Conservation (phyloP, 2,888 invertebrate species). For the Eupsilia transversa region DNA sequence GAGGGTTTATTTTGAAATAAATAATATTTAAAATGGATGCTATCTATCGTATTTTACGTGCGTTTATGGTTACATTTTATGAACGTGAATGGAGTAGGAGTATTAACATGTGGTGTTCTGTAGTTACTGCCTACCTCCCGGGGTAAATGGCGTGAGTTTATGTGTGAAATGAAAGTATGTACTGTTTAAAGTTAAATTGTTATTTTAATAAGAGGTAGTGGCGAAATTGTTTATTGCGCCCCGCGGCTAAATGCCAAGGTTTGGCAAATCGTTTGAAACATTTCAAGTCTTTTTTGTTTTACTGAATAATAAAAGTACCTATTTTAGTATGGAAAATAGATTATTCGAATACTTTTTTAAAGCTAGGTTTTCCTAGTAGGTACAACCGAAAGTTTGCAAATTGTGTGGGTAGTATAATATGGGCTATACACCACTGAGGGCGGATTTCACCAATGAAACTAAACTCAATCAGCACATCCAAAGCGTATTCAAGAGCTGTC, state of each 20-base stretch:
- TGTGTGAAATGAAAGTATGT: background rate
- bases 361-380: too few species aligned
- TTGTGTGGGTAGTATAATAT: too few species aligned
- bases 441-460: too few species aligned
- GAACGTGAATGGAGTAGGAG: background rate
- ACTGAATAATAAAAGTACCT: background rate
- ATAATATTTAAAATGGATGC: constrained; percentile 1
- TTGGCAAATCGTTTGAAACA: background rate
- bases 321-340: too few species aligned
- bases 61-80: background rate
- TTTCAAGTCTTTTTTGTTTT: too few species aligned
- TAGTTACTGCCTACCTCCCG: background rate
- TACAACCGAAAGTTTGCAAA: too few species aligned
- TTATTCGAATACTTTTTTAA: too few species aligned
- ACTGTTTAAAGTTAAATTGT: background rate
- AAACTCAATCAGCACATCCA: too few species aligned
- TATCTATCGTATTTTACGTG: background rate
- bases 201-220: background rate
- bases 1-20: constrained; percentile 30
- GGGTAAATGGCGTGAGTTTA: background rate
- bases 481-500: too few species aligned
- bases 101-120: background rate
- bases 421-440: too few species aligned
- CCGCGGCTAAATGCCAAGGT: background rate
- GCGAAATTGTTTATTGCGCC: background rate